Percentiles rank a stretch among this genome's conserved stretches.
phyloP scores from a whole-genome alignment of 2,797 vertebrate species.

The Tenualosa thibaudeaui region DNA sequence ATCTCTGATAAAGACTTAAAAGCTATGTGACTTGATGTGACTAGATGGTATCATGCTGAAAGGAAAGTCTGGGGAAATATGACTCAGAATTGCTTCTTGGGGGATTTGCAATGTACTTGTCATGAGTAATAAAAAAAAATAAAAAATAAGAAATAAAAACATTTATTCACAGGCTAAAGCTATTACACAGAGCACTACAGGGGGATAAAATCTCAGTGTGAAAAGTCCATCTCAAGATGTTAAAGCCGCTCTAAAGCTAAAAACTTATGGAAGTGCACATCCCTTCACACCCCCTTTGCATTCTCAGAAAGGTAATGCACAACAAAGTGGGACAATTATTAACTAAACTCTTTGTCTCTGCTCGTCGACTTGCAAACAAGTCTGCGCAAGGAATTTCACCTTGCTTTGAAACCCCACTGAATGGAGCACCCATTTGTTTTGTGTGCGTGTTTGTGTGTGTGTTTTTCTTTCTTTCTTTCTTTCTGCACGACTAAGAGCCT shows the following conservation, averaged over 20 bases:
- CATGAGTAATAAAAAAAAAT: not conserved
- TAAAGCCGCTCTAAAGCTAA: not conserved
- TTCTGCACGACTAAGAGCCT: not conserved
- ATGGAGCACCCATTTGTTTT: not conserved
- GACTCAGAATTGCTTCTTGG: not conserved
- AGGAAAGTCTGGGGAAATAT: not conserved
- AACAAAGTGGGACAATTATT: not conserved
- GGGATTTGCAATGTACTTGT: not conserved
- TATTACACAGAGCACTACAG: not conserved
- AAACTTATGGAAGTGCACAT: not conserved
- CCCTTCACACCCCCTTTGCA: not conserved
- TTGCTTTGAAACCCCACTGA: not conserved
- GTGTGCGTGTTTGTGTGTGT: not conserved
- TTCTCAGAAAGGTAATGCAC: not conserved
- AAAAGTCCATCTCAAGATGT: not conserved
- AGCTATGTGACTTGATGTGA: not conserved
- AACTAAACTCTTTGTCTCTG: not conserved
- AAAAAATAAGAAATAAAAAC: too few species aligned
- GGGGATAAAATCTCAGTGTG: not conserved
- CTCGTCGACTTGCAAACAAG: not conserved
- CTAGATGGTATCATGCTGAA: too few species aligned
- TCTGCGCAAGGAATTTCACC: not conserved
- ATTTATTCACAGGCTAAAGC: not conserved
- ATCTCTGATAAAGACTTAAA: not conserved
- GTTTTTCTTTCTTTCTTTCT: not conserved